Percentiles rank a stretch among this genome's conserved stretches.
These are phyloP conservation scores for Acipenser ruthenus DNA, from an alignment of 2,797 vertebrate genomes.

Conservation along the genomic window DNA sequence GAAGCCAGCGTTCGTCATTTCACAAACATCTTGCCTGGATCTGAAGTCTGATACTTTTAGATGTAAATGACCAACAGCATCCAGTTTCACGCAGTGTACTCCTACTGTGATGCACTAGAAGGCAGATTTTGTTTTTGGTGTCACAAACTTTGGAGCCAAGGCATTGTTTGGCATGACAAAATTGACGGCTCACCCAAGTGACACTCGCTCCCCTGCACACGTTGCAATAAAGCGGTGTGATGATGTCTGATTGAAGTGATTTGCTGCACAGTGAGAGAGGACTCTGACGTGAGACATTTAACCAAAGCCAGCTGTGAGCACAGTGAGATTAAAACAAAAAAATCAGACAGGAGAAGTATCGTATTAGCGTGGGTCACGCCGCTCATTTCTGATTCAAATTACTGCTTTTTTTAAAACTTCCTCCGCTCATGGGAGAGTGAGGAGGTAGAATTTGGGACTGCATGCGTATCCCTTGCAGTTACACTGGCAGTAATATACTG, in stretches of 20 bases:
- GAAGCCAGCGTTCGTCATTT: no score
- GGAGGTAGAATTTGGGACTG: conserved; percentile 40
- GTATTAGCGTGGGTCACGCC: conserved; percentile 61
- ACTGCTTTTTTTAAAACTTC: conserved; percentile 39
- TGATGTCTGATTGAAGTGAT: conserved; percentile 27
- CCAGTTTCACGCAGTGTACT: no score
- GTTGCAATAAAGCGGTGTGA: neutral
- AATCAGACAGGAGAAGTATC: conserved; percentile 67
- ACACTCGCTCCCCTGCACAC: no score
- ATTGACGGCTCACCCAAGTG: no score
- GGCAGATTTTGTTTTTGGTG: no score
- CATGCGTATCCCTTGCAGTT: conserved; percentile 29
- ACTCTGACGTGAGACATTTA: conserved; percentile 57
- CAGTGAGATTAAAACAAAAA: conserved; percentile 67
- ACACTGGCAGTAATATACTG: conserved; percentile 43
- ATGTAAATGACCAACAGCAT: no score
- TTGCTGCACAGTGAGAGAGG: conserved; percentile 35
- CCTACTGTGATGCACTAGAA: no score
- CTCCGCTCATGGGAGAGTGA: conserved; percentile 44
- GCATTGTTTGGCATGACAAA: no score
- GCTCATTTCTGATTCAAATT: conserved; percentile 55
- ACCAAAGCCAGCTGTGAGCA: conserved; percentile 70
- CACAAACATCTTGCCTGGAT: no score
- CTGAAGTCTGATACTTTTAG: no score
- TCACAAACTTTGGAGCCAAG: no score